phyloP scores from a whole-genome alignment of 1,140 invertebrate genomes.

The Scaptomyza graminum region DNA sequence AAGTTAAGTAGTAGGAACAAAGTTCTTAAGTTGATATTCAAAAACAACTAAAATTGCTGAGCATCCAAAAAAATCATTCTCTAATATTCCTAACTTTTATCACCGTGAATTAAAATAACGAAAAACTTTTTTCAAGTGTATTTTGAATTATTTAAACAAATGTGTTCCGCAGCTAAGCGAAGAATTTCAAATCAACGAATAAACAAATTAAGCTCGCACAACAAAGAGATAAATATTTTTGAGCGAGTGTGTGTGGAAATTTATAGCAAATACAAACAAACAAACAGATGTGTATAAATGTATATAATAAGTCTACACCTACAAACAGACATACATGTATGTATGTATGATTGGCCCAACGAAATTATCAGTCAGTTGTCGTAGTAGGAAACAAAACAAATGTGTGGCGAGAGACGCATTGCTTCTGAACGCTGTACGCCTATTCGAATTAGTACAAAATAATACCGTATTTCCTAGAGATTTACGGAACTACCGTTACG shows the following conservation, averaged over 20 bases:
- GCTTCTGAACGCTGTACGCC: conserved; percentile 64
- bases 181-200: conserved; percentile 54
- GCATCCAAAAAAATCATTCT: too few relatives aligned
- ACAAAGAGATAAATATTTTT: conserved; percentile 28
- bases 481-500: conserved; percentile 77
- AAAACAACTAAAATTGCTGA: too few relatives aligned
- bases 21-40: too few relatives aligned
- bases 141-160: conserved; percentile 61
- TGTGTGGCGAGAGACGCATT: conserved; percentile 6
- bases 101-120: too few relatives aligned
- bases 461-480: conserved; percentile 81
- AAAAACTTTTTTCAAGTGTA: conserved; percentile 18
- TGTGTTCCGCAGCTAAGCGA: conserved; percentile 52
- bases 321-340: neutral
- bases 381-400: neutral
- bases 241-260: neutral
- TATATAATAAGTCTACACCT: too few relatives aligned
- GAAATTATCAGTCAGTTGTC: conserved; percentile 36
- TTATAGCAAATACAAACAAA: neutral
- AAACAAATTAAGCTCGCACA: conserved; percentile 64
- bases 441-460: conserved; percentile 82
- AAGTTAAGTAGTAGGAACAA: too few relatives aligned
- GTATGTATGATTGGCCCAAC: conserved; percentile 11
- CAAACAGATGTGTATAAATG: neutral
- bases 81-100: too few relatives aligned